phyloP scores from a whole-genome alignment of 2,113 vertebrate species.

The Gobiocypris rarus region DNA sequence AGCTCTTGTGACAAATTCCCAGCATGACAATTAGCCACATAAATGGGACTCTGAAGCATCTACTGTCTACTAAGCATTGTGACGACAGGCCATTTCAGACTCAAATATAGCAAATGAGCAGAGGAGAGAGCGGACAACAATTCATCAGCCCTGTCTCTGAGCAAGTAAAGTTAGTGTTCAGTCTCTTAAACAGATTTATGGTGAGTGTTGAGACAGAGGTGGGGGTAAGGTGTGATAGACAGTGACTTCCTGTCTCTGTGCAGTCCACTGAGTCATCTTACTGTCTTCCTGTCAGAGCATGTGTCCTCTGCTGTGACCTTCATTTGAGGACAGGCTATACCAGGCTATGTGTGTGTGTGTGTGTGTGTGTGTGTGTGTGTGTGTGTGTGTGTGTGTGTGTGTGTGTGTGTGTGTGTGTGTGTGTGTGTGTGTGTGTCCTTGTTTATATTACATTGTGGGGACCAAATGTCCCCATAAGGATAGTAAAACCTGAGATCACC shows the following conservation, averaged over 20 bases:
- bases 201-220: slow-evolving; percentile 4
- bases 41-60: neutral
- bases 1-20: neutral
- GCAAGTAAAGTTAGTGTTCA: slow-evolving; percentile 22
- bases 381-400: too few relatives aligned
- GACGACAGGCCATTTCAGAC: neutral
- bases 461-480: too few relatives aligned
- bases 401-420: too few relatives aligned
- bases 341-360: too few relatives aligned
- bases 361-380: too few relatives aligned
- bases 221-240: neutral
- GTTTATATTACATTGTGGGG: too few relatives aligned
- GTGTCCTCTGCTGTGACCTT: slow-evolving; percentile 24
- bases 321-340: neutral
- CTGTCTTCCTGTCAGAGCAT: slow-evolving; percentile 18
- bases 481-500: too few relatives aligned
- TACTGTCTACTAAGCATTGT: neutral
- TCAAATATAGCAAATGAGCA: slow-evolving; percentile 3
- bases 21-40: neutral
- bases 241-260: neutral
- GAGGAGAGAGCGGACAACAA: slow-evolving; percentile 16
- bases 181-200: slow-evolving; percentile 37
- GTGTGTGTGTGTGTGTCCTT: too few relatives aligned
- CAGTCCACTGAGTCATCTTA: neutral
- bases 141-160: slow-evolving; percentile 2